Evolutionary conservation across 2,888 invertebrate species (phyloP), one percentile per base, ranked within the genome.

Genomic region (Zygaena filipendulae): DNA sequence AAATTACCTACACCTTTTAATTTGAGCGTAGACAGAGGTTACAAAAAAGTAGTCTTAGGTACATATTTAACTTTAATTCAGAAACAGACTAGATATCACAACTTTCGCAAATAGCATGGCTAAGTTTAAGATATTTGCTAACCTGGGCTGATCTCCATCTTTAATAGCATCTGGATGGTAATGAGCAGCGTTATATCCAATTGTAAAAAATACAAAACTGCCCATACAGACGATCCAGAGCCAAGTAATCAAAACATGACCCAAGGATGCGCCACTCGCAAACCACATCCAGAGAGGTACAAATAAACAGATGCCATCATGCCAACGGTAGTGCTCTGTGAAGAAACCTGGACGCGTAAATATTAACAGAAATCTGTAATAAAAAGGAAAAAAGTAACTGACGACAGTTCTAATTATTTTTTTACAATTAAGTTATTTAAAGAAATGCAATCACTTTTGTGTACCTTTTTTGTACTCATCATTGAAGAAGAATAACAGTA

Each of bases 111-210:
- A n/a, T n/a, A n/a, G n/a, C n/a, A n/a, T n/a, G n/a, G n/a, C n/a
- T n/a, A n/a, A n/a, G n/a, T n/a, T n/a, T n/a, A n/a, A n/a, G n/a
- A n/a, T n/a, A n/a, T n/a, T n/a, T n/a, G n/a, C n/a, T n/a, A n/a
- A 63, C 63, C 45, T 49, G 20, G 82, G 74, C 27, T 82, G 59
- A 56, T 91, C 91, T 2, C 91, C 91, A 46, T 91, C 91, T 51
- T 91, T 91, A 46, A 87, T 87, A 20, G 89, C 85, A 30, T 87
- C 83, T 0, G 91, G 90, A 54, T 91, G 90, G 50, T 91, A 91
- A 67, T 92, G 92, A 1, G 87, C 90, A 1, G 90, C 90, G 52
- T 86, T 90, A 1, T 88, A 48, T 2, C 86, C 90, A 31, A 90
- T 84, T 2, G 82, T 42, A 8, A 64, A 72, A 49, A 91, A 89